These are phyloP conservation scores for Adelges cooleyi DNA, from an alignment of 1,140 invertebrate genomes.

Conservation along the genomic window DNA sequence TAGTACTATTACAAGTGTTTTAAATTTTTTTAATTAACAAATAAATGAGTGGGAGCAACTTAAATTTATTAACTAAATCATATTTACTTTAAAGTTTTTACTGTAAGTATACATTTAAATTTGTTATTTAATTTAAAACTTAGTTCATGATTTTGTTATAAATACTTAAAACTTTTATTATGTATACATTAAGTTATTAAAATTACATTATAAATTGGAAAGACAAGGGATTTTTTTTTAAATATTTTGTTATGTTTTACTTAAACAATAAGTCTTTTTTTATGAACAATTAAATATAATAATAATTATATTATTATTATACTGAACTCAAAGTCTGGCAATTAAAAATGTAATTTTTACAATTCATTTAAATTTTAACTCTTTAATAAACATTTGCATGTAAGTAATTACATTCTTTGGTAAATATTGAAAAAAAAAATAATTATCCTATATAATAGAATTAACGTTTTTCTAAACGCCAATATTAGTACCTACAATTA, in stretches of 20 bases:
- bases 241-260: conserved; percentile 14
- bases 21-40: no score
- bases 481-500: no score
- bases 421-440: neutral
- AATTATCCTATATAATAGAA: no score
- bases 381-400: conserved; percentile 15
- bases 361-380: conserved; percentile 22
- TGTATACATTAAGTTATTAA: conserved; percentile 20
- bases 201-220: conserved; percentile 22
- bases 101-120: no score
- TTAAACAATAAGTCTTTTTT: conserved; percentile 17
- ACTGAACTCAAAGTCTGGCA: neutral
- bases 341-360: conserved; percentile 2
- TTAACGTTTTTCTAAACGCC: no score
- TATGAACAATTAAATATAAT: conserved; percentile 7
- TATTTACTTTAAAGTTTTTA: no score
- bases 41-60: no score
- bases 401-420: conserved; percentile 21
- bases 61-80: no score
- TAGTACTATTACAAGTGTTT: no score
- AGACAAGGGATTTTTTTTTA: conserved; percentile 22
- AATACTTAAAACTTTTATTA: conserved; percentile 4
- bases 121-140: neutral
- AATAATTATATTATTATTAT: neutral
- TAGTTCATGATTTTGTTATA: neutral